A percentile compares a stretch with the other conserved stretches of the same genome.
Evolutionary conservation across 2,888 invertebrate genomes (phyloP).

Genomic region (Erynnis tages): DNA sequence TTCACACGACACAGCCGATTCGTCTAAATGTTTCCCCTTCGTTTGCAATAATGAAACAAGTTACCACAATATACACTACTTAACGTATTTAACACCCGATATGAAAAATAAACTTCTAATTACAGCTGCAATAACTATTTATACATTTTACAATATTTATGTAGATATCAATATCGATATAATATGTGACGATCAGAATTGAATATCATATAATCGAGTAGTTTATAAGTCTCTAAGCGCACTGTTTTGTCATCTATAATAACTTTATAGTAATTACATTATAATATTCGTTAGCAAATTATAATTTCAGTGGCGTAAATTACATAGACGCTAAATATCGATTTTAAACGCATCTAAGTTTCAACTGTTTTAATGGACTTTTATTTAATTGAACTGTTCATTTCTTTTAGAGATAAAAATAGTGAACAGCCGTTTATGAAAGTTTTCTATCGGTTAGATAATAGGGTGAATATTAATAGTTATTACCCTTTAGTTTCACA

Average conservation of each 20-base stretch:
- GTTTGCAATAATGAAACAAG: conserved; percentile 73
- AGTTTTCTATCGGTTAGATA: conserved; percentile 32
- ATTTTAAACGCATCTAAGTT: conserved; percentile 44
- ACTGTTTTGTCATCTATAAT: conserved; percentile 58
- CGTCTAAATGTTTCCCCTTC: conserved; percentile 53
- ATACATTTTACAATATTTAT: conserved; percentile 75
- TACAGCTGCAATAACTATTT: conserved; percentile 81
- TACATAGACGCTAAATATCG: conserved; percentile 32
- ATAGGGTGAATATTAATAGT: conserved; percentile 35
- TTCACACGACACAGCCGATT: conserved; percentile 79
- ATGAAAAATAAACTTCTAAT: conserved; percentile 82
- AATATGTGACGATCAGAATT: conserved; percentile 58
- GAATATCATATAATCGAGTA: conserved; percentile 59
- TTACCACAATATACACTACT: conserved; percentile 77
- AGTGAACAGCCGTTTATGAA: conserved; percentile 60
- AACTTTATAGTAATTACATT: conserved; percentile 46
- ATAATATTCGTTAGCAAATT: conserved; percentile 58
- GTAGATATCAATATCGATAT: conserved; percentile 44
- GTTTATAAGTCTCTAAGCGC: conserved; percentile 68
- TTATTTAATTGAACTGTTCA: conserved; percentile 41
- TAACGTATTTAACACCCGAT: conserved; percentile 80
- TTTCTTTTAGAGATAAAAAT: conserved; percentile 61
- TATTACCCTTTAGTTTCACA: conserved; percentile 75
- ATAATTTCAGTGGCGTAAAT: conserved; percentile 48
- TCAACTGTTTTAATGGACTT: conserved; percentile 25